Evolutionary conservation across 2,113 vertebrate genomes (phyloP).

Genomic region (Crocuta crocuta): DNA sequence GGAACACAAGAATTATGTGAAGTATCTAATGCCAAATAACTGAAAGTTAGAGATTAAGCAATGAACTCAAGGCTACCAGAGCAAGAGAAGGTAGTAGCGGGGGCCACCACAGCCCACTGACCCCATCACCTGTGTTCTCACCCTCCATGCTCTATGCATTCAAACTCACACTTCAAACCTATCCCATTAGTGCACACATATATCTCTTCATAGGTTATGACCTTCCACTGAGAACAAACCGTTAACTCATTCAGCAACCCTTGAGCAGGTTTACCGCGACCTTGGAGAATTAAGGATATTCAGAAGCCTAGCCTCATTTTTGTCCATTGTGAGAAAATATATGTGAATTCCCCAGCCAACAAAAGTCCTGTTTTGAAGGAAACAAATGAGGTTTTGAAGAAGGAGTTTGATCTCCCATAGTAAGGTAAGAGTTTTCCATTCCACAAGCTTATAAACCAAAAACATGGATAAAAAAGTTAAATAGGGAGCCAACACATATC

Average conservation of each 20-base stretch:
- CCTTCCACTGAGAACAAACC: background rate
- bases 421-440: background rate
- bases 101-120: background rate
- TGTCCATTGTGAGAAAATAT: background rate
- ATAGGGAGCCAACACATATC: background rate
- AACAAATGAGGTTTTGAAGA: background rate
- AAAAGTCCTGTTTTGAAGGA: background rate
- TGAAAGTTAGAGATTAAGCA: background rate
- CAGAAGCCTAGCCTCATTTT: background rate
- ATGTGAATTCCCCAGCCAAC: background rate
- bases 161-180: background rate
- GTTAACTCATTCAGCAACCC: background rate
- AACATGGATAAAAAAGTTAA: background rate
- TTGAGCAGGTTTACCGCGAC: background rate
- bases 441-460: background rate
- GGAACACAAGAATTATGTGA: background rate
- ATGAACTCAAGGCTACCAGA: background rate
- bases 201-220: background rate
- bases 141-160: background rate
- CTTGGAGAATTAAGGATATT: background rate
- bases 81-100: background rate
- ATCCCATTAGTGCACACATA: background rate
- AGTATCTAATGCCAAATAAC: slow-evolving; percentile 27
- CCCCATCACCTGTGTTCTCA: background rate
- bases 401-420: background rate